Evolutionary conservation across 2,888 invertebrate species (phyloP).

Genomic region (Lissocephala sabroskyi): DNA sequence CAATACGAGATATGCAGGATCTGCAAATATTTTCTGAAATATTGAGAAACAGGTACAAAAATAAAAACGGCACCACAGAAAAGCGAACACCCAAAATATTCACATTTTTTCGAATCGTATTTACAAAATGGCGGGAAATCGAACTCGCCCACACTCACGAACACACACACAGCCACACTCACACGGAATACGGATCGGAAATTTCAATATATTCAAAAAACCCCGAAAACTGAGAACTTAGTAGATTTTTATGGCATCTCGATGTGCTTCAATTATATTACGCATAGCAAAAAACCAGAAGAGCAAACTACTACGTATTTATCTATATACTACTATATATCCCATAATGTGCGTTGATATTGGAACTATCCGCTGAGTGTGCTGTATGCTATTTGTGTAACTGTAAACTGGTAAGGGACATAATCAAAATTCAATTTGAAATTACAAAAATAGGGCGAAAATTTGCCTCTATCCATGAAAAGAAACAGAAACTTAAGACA

Average conservation of each 20-base stretch:
- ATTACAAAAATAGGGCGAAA: conserved; percentile 6
- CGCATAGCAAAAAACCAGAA: conserved; percentile 27
- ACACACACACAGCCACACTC: conserved; percentile 20
- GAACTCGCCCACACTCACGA: too few species aligned
- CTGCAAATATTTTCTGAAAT: too few species aligned
- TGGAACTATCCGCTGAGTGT: conserved; percentile 10
- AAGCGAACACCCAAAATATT: conserved; percentile 1
- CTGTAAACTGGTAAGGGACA: conserved; percentile 1
- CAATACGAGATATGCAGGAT: too few species aligned
- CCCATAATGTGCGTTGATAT: conserved; percentile 11
- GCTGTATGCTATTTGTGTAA: conserved; percentile 24
- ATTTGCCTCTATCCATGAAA: too few species aligned
- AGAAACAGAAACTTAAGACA: conserved; percentile 12
- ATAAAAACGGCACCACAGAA: conserved; percentile 23
- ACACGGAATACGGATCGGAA: too few species aligned
- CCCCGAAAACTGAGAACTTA: background rate
- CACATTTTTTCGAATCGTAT: background rate
- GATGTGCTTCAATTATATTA: conserved; percentile 46
- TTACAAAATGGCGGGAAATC: too few species aligned
- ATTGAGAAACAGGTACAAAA: conserved; percentile 56
- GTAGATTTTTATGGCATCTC: conserved; percentile 58
- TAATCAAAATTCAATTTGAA: background rate
- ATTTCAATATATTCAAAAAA: too few species aligned
- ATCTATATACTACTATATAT: conserved; percentile 18
- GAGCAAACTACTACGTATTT: too few species aligned